phyloP scores from a whole-genome alignment of 1,140 invertebrate species.

The Heliothis virescens region DNA sequence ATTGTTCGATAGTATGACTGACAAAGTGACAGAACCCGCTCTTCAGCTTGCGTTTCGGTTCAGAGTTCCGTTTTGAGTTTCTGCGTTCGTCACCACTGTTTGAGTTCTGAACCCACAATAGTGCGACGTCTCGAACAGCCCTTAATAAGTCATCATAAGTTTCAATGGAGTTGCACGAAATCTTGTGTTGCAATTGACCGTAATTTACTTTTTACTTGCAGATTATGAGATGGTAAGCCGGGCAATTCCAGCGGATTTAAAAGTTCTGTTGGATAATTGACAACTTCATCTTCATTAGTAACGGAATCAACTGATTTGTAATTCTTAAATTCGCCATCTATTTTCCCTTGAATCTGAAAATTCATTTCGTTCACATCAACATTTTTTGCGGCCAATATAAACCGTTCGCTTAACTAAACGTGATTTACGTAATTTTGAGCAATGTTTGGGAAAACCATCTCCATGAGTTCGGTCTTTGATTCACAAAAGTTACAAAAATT shows the following conservation, averaged over 20 bases:
- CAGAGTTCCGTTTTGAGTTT: not conserved
- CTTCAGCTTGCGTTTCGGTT: not conserved
- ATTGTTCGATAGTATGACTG: not conserved
- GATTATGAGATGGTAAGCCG: slow-evolving; percentile 40
- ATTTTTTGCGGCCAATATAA: not conserved
- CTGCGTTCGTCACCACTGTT: not conserved
- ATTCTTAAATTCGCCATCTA: slow-evolving; percentile 29
- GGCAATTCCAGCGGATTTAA: slow-evolving; percentile 42
- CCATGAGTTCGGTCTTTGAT: slow-evolving; percentile 44
- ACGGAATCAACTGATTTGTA: slow-evolving; percentile 44
- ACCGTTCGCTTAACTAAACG: not conserved
- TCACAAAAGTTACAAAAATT: slow-evolving; percentile 12
- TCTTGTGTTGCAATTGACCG: no score
- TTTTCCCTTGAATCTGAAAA: slow-evolving; percentile 42
- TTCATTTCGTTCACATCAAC: slow-evolving; percentile 46
- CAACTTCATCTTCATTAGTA: slow-evolving; percentile 34
- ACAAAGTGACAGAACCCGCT: not conserved
- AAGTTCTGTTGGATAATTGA: slow-evolving; percentile 35
- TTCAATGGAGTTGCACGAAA: no score
- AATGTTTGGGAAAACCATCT: slow-evolving; percentile 54
- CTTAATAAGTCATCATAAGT: no score
- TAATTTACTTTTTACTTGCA: no score
- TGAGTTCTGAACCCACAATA: not conserved
- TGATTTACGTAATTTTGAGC: slow-evolving; percentile 43
- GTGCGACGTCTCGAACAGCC: not conserved